Conservation (phyloP, 2,888 invertebrate species). For the Clanis bilineata region DNA sequence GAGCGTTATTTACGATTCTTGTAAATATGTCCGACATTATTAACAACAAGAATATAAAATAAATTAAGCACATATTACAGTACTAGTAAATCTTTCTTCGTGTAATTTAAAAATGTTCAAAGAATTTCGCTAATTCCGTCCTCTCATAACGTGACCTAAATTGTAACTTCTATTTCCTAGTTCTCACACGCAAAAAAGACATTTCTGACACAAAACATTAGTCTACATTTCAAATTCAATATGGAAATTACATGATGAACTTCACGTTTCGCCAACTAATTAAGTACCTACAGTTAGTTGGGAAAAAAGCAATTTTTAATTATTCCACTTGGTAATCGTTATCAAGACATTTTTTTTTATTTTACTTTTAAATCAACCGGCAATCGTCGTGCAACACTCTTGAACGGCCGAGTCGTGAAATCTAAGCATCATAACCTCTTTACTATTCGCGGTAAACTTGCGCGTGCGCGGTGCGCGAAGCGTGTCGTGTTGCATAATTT, state of each 20-base stretch:
- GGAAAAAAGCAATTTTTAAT: not conserved
- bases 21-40: slow-evolving; percentile 20
- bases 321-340: not conserved
- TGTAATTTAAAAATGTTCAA: slow-evolving; percentile 25
- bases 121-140: slow-evolving; percentile 34
- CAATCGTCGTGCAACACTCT: not conserved
- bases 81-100: slow-evolving; percentile 24
- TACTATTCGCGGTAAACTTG: slow-evolving; percentile 5
- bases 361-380: not conserved
- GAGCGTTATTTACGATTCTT: not conserved
- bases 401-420: slow-evolving; percentile 18
- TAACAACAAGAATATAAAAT: slow-evolving; percentile 19
- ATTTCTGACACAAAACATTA: slow-evolving; percentile 31
- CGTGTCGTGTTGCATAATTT: slow-evolving; percentile 28
- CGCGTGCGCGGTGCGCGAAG: not conserved
- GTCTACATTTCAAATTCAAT: not conserved
- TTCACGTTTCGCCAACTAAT: no score
- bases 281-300: no score
- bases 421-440: slow-evolving; percentile 26
- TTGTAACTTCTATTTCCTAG: slow-evolving; percentile 27
- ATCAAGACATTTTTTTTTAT: not conserved
- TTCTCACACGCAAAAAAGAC: slow-evolving; percentile 24
- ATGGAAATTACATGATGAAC: not conserved
- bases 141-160: slow-evolving; percentile 31
- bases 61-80: slow-evolving; percentile 20